Conservation (phyloP, 53 echinoderm and acorn worm species). For the Crossaster papposus region DNA sequence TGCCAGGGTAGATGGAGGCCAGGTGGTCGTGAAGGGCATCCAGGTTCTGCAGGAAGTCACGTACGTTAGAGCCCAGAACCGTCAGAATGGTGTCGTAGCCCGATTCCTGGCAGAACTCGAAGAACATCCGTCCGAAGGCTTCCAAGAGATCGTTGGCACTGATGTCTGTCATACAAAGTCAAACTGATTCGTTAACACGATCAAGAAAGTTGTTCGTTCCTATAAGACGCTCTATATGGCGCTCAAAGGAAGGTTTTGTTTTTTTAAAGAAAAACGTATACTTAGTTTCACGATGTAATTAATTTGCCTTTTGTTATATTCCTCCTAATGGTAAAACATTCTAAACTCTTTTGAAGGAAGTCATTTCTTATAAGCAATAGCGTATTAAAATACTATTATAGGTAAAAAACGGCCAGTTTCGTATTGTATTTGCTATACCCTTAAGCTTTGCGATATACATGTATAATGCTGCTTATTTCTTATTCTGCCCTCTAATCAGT, state of each 20-base stretch:
- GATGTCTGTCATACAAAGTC: conserved; percentile 58
- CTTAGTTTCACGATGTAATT: not conserved
- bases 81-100: conserved; percentile 96
- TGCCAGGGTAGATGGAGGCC: conserved; percentile 94
- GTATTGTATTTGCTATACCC: too few relatives aligned
- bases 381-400: too few relatives aligned
- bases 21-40: conserved; percentile 97
- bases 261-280: not conserved
- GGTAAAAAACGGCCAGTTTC: too few relatives aligned
- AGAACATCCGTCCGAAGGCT: conserved; percentile 97
- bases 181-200: not conserved
- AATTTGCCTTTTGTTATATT: too few relatives aligned
- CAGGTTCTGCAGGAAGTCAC: conserved; percentile 92
- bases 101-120: conserved; percentile 95
- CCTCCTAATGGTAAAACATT: too few relatives aligned
- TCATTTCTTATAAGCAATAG: too few relatives aligned
- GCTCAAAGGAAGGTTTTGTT: not conserved
- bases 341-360: too few relatives aligned
- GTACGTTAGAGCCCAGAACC: conserved; percentile 90
- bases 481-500: too few relatives aligned
- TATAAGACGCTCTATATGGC: not conserved
- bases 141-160: conserved; percentile 89
- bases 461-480: too few relatives aligned
- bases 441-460: too few relatives aligned
- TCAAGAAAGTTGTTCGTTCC: not conserved